Evolutionary conservation across 2,888 invertebrate genomes (phyloP), one percentile per base, ranked within the genome.

Genomic region (Nephrotoma guestfalica): DNA sequence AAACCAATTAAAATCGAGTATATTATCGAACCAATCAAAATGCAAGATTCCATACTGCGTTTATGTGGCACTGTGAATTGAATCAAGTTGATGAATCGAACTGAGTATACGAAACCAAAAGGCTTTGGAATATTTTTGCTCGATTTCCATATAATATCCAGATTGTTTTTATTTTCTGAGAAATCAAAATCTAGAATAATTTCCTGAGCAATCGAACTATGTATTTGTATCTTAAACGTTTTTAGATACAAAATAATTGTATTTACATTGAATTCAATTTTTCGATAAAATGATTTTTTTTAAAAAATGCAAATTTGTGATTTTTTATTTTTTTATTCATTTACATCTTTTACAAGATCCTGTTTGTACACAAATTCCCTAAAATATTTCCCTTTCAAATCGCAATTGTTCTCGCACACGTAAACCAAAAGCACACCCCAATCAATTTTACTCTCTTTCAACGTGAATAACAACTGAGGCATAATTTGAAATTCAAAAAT

Each of bases 401-500:
- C 90, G 90, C 98, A 99, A 91, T 96, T 97, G 18, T 93, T 92
- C 89, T 93, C 93, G 90, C 99, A 99, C 0, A 97, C 97, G 91
- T 96, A 99, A 41, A 99, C 91, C 85, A 94, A 94, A 86, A 99
- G 91, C 18, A 96, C 94, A 40, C 98, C 99, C 97, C 98, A 99
- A 91, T 99, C 99, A 86, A 98, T 92, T 89, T 93, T 93, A 51
- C 95, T 94, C 88, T 95, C 93, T 88, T 94, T 92, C 41, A 97
- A 92, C 89, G 94, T 93, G 89, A 94, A 94, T 40, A 97, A 90
- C 87, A 96, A 91, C 90, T 97, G 97, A 0, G 97, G 97, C 95
- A 97, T 95, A 86, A 98, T 93, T 95, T 97, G 97, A 91, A 97
- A 98, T 92, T 99, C 99, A 93, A 97, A 99, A 88, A 95, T 94